A percentile compares a stretch with the other conserved stretches of the same genome.
These are phyloP conservation scores for Carduelis carduelis DNA, from an alignment of 2,797 vertebrate species.

Conservation along the genomic window DNA sequence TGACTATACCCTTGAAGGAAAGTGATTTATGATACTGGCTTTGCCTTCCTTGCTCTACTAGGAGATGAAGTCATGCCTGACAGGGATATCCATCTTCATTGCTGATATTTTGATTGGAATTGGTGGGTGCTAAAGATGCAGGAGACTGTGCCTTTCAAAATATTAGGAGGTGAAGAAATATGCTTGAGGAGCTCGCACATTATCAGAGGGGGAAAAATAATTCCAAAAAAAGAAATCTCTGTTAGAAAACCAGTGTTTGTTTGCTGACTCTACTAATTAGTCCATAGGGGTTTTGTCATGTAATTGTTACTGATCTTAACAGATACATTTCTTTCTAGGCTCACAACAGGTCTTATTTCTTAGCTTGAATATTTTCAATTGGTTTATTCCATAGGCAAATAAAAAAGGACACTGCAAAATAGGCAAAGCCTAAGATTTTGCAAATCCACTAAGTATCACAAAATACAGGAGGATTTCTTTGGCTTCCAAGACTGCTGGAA, in stretches of 20 bases:
- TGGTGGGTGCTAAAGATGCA: background rate
- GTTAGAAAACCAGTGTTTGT: background rate
- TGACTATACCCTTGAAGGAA: background rate
- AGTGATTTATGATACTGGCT: background rate
- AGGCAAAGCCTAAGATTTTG: background rate
- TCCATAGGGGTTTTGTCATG: background rate
- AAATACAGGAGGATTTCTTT: background rate
- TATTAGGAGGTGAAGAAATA: slow-evolving; percentile 20
- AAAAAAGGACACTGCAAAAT: background rate
- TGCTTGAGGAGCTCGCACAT: background rate
- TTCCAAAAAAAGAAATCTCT: background rate
- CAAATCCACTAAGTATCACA: background rate
- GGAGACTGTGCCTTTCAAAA: background rate
- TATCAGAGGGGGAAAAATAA: background rate
- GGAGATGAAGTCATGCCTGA: background rate
- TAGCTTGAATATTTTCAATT: background rate
- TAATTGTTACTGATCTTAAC: background rate
- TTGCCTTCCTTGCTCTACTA: background rate
- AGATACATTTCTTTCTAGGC: background rate
- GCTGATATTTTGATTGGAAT: slow-evolving; percentile 1
- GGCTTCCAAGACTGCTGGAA: background rate
- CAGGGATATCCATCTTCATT: background rate
- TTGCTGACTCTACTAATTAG: background rate
- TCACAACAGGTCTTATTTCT: background rate
- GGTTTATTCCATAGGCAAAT: background rate